Evolutionary conservation across 2,113 vertebrate species (phyloP), one percentile per base, ranked within the genome.

Genomic region (Theristicus caerulescens): DNA sequence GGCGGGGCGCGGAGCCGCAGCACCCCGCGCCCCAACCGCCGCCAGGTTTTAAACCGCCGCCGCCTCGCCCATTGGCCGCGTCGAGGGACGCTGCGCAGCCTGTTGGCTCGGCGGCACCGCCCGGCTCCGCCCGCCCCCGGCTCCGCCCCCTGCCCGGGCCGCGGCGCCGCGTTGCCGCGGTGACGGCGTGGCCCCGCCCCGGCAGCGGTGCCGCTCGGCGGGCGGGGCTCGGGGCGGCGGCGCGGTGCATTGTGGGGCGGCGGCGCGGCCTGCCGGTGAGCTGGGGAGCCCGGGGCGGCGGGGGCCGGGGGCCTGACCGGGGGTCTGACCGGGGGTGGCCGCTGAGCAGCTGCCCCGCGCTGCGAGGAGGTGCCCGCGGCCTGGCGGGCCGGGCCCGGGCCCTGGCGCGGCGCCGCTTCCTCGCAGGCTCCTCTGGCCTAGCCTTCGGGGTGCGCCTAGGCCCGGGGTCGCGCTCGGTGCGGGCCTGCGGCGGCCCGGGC

Each of bases 1-100:
- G 40, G 40, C 40, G 40, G 3, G 3, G 0, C 4, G 2, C 12
- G 21, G 1, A 5, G 2, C 42, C 3, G 1, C 7, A 13, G 7
- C 1, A 0, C 5, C 3, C 7, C 0, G 8, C 10, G 0, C 1
- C 5, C 3, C 21, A 18, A 7, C 80, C 42, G 73, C 73, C 70
- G 6, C 42, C 29, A 44, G 29, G 9, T 34, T 82, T 93, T 78
- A 82, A 90, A 77, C 19, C 0, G 8, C 1, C 19, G 7, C 16
- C 61, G 9, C 59, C 6, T 4, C 34, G 36, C 55, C 49, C 81
- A 96, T 95, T 95, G 92, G 96, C 65, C 38, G 57, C 14, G 77
- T 79, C 51, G 59, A 36, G 27, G 0, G 7, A 55, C 4, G 72
- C 86, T 51, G 51, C 3, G 57, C 34, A 38, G 32, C 67, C 40